Base-by-base conservation (phyloP, 2,797 vertebrate genomes). In the Danio aesculapii region DNA sequence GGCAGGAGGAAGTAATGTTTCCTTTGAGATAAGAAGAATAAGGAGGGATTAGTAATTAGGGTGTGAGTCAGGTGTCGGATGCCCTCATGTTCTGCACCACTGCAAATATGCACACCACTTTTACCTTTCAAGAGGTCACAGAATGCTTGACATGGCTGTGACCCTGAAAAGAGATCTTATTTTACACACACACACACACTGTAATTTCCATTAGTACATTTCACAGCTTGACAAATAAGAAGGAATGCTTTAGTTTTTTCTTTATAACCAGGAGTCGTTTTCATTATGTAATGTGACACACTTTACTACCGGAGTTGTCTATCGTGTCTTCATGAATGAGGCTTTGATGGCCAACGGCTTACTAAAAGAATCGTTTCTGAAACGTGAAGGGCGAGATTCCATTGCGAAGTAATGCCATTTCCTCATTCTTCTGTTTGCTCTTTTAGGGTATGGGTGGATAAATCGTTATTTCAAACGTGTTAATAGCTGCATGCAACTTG, bases 11-110 rank as follows among this genome's bases (percentile, higher is more conserved):
- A 86, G 77, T 53, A 21, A 82, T 75, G 64, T 80, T 84, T 86
- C 76, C 83, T 78, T 59, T 13, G 19, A 85, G 81, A 88, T 86
- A 86, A 85, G 81, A 79, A 68, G 12, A 73, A 41, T 70, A 50
- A 79, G 61, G 57, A 67, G 47, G 50, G 53, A 61, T 62, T 73
- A 69, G 39, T 82, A 78, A 83, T 82, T 21, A 75, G 79, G 84
- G 81, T 80, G 46, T 77, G 55, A 81, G 58, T 86, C 64, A 84
- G 88, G 82, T 89, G 85, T 84, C 61, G 76, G 78, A 55, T 66
- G 74, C 91, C 92, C 87, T 84, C 19, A 91, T 91, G 92, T 89
- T 91, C 86, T 83, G 90, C 91, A 88, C 88, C 67, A 87, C 81
- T 88, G 86, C 77, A 76, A 81, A 86, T 82, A 89, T 90, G 88